Conservation (phyloP, 2,797 vertebrate genomes). For the Molossus alvarezi region DNA sequence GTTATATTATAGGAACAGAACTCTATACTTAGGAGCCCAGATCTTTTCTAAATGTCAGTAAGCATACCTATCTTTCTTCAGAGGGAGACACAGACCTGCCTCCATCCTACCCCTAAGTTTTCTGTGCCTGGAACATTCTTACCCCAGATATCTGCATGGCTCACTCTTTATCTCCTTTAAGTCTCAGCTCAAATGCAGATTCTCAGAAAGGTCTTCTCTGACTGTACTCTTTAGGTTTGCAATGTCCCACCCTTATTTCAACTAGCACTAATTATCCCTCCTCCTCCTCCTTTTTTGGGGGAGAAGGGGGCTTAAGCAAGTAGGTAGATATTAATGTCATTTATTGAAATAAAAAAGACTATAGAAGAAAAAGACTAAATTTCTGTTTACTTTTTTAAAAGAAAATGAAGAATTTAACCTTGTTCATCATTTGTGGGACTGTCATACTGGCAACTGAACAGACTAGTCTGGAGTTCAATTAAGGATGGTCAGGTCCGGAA, state of each 20-base stretch:
- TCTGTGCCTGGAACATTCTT: not conserved
- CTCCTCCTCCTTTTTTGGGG: not conserved
- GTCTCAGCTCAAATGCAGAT: not conserved
- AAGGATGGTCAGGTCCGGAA: not conserved
- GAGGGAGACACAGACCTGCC: not conserved
- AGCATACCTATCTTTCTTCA: not conserved
- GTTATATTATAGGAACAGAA: not conserved
- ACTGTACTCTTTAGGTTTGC: not conserved
- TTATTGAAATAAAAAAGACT: not conserved
- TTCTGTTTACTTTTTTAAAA: not conserved
- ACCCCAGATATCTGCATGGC: not conserved
- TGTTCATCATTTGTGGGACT: not conserved
- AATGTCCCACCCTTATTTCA: not conserved
- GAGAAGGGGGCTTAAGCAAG: not conserved
- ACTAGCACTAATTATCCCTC: not conserved
- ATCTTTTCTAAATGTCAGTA: not conserved
- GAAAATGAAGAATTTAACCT: constrained; percentile 36
- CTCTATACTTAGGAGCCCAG: not conserved
- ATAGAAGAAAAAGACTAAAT: constrained; percentile 26
- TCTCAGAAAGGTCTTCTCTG: not conserved
- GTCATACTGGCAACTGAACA: not conserved
- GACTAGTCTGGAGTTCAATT: not conserved
- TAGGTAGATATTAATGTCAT: not conserved
- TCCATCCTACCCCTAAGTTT: not conserved
- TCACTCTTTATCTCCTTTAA: not conserved